Percentiles rank a stretch among this genome's conserved stretches.
Conservation (phyloP, 2,797 vertebrate species). For the Varecia variegata region DNA sequence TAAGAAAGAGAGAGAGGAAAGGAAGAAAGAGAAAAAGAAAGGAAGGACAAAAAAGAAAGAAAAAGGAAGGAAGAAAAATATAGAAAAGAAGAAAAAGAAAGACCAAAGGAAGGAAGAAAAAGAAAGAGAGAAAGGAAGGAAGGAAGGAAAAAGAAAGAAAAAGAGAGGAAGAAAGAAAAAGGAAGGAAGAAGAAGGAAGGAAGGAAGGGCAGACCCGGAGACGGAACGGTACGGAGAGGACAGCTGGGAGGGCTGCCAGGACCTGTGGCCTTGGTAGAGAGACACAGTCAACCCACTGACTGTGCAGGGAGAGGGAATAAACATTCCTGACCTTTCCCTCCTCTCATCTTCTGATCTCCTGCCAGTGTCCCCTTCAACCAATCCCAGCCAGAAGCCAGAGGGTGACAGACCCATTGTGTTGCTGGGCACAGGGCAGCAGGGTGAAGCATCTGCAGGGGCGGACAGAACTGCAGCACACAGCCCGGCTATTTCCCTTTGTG, state of each 20-base stretch:
- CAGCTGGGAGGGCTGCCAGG: not conserved
- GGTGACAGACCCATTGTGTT: not conserved
- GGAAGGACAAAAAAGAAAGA: too few species aligned
- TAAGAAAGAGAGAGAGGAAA: too few species aligned
- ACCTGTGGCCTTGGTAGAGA: not conserved
- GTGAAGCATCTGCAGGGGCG: accelerated
- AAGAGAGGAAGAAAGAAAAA: too few species aligned
- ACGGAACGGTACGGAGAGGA: too few species aligned
- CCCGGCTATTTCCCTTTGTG: not conserved
- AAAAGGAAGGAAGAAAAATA: too few species aligned
- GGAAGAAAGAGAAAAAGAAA: too few species aligned
- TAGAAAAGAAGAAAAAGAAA: too few species aligned
- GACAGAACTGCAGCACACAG: not conserved
- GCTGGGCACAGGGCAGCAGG: not conserved
- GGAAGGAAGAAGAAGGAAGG: too few species aligned
- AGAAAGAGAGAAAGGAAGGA: too few species aligned
- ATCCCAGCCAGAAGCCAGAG: not conserved
- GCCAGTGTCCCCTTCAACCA: not conserved
- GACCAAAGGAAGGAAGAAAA: too few species aligned
- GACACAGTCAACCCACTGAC: not conserved
- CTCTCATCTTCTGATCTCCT: not conserved
- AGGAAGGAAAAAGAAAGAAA: too few species aligned
- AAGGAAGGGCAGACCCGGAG: too few species aligned
- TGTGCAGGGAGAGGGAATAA: not conserved
- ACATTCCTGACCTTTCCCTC: not conserved